A percentile compares a stretch with the other conserved stretches of the same genome.
Evolutionary conservation across 2,888 invertebrate species (phyloP).

Genomic region (Achlya flavicornis): DNA sequence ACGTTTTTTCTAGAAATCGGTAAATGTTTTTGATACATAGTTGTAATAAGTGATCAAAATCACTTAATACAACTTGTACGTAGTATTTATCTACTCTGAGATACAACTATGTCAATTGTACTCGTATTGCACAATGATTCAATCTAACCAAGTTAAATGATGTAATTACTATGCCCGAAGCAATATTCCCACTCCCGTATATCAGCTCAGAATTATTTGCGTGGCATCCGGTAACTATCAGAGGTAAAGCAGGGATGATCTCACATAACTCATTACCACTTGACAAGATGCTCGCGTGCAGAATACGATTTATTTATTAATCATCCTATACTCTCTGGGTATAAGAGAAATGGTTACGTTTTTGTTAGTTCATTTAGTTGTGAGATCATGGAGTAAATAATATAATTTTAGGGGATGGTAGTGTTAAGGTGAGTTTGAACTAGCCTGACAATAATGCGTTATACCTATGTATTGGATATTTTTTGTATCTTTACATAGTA

Average conservation of each 20-base stretch:
- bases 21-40: too few species aligned
- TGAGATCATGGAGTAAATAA: not conserved
- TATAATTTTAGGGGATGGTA: not conserved
- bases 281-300: slow-evolving; percentile 39
- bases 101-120: too few species aligned
- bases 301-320: slow-evolving; percentile 15
- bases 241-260: slow-evolving; percentile 14
- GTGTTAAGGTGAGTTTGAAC: too few species aligned
- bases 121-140: too few species aligned
- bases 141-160: not conserved
- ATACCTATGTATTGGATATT: too few species aligned
- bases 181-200: not conserved
- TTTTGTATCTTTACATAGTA: too few species aligned
- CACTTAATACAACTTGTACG: too few species aligned
- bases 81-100: too few species aligned
- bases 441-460: too few species aligned
- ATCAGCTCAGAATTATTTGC: not conserved
- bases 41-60: too few species aligned
- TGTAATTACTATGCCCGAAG: not conserved
- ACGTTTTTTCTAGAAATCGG: too few species aligned
- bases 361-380: not conserved
- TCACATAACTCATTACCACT: slow-evolving; percentile 40
- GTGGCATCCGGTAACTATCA: slow-evolving; percentile 7
- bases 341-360: slow-evolving; percentile 3
- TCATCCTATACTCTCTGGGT: slow-evolving; percentile 17